phyloP scores from a whole-genome alignment of 37 sponge, comb jelly and placozoan species.

The Geodia barretti region DNA sequence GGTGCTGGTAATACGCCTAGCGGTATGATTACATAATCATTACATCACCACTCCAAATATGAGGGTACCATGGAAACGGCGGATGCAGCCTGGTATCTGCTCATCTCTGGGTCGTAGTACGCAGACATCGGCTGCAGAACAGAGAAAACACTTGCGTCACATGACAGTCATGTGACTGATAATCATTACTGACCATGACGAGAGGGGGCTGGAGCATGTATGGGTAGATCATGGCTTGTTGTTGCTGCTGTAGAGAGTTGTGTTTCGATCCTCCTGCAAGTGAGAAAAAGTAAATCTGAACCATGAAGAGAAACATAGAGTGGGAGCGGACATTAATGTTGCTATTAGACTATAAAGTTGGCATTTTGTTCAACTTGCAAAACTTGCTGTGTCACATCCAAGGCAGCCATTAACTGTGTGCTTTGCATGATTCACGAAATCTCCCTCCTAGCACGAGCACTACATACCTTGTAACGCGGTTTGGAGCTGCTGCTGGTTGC shows the following conservation, averaged over 20 bases:
- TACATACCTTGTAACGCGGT: no score
- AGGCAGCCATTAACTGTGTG: no score
- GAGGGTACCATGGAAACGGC: constrained; percentile 21
- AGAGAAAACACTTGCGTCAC: neutral
- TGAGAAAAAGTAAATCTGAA: no score
- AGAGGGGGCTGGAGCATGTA: constrained; percentile 31
- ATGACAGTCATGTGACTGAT: neutral
- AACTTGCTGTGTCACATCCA: no score
- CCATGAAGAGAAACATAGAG: no score
- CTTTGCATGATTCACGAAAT: no score
- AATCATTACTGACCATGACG: neutral
- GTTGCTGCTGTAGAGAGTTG: neutral
- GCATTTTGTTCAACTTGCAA: neutral
- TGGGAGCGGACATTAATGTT: neutral
- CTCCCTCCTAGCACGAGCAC: no score
- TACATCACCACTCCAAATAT: no score
- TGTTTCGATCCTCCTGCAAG: no score
- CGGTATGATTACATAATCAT: neutral
- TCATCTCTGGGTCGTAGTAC: constrained; percentile 25
- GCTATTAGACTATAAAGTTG: neutral
- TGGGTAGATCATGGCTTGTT: constrained; percentile 28
- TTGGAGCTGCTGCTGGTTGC: no score
- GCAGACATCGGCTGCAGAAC: constrained; percentile 11
- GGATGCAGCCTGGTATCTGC: constrained; percentile 9
- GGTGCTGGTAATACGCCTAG: constrained; percentile 6